Evolutionary conservation across 1,140 invertebrate species (phyloP), one percentile per base, ranked within the genome.

Genomic region (Mycetomoellerius zeteki): DNA sequence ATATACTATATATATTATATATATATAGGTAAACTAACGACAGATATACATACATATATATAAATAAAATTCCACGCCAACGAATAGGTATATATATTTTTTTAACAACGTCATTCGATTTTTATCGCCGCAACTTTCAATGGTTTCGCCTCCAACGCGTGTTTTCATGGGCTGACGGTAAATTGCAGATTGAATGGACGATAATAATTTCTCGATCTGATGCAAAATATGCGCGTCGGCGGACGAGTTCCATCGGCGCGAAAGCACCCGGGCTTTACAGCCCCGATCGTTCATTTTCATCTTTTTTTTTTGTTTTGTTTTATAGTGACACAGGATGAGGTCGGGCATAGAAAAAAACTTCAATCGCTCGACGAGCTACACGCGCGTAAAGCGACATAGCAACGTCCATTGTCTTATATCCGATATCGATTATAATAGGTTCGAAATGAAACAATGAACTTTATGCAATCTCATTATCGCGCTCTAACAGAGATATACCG

Each of bases 121-220:
- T 88, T 88, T 85, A 88, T 85, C 47, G 64, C 52, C 16, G 52
- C 19, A 58, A 71, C 50, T 88, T 82, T 77, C 78, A 76, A 88
- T 76, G 50, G 77, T 33, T 62, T 33, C 43, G 16, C 21, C 24
- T 37, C 77, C 33, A 47, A 52, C 37, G 58, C 56, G 69, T 82
- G 27, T 82, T 78, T 89, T 89, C 87, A 89, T 60, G 82, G 58
- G 58, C 73, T 56, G 37, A 69, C 81, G 43, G 87, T 80, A 89
- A 89, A 89, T 88, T 67, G 73, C 52, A 50, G 60, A 86, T 80
- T 56, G 72, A 58, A 88, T 52, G 47, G 56, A 21, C 56, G 88
- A 89, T 89, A 69, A 87, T 89, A 69, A 88, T 89, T 89, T 84
- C 78, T 47, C 69, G 54, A 89, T 50, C 47, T 64, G 54, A 65